Evolutionary conservation across 2,113 vertebrate species (phyloP), one percentile per base, ranked within the genome.

Genomic region (Oncorhynchus tshawytscha): DNA sequence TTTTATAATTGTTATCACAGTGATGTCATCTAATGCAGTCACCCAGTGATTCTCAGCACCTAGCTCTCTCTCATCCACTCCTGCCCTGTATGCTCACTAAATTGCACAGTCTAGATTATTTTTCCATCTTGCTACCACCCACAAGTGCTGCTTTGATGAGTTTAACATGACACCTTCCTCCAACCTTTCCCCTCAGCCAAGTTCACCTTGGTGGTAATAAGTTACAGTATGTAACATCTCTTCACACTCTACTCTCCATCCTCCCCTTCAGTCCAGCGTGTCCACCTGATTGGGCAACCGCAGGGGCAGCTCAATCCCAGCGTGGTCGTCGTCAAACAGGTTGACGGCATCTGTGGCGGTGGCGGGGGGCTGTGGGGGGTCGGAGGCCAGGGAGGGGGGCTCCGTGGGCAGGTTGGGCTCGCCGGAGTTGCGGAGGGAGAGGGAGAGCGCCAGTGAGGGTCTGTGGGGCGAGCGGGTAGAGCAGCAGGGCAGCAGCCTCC

Each of bases 361-460:
- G 68, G 88, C 89, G 0, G 89, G 92, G 1, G 69, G 86, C 78
- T 88, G 91, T 7, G 31, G 66, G 51, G 87, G 88, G 78, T 93
- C 93, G 0, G 96, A 97, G 8, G 88, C 82, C 0, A 87, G 2
- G 0, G 95, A 96, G 1, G 93, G 90, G 0, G 87, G 89, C 1
- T 91, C 94, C 0, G 93, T 93, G 66, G 92, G 93, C 25, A 95
- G 66, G 15, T 0, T 94, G 74, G 1, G 94, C 0, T 97, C 97
- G 85, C 95, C 94, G 20, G 97, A 98, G 78, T 98, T 98, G 72
- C 95, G 92, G 77, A 96, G 84, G 76, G 98, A 99, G 34, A 98
- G 94, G 0, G 97, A 98, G 66, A 97, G 89, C 0, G 89, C 90
- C 0, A 93, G 75, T 70, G 95, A 94, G 39, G 93, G 94, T 45